Evolutionary conservation across 2,797 vertebrate species (phyloP), one percentile per base, ranked within the genome.

Genomic region (Urophycis tenuis): DNA sequence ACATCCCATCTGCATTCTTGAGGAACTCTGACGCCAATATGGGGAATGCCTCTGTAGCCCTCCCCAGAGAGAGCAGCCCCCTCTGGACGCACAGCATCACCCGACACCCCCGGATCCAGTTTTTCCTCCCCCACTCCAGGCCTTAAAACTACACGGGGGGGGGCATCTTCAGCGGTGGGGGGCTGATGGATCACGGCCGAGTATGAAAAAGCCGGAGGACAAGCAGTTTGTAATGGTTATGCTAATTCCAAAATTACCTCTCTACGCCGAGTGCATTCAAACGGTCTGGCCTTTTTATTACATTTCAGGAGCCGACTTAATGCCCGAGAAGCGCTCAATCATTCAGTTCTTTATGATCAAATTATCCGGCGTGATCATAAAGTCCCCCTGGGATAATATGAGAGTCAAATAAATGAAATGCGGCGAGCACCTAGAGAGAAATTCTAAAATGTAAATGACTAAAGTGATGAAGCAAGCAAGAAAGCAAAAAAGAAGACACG

Each of bases 1-100:
- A 89, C 87, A 89, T 89, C 87, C 86, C 86, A 78, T 75, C 84
- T 79, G 85, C 92, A 94, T 92, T 93, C 92, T 92, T 88, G 80
- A 89, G 89, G 88, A 90, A 87, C 83, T 81, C 87, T 79, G 90
- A 87, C 82, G 85, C 89, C 84, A 82, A 74, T 76, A 77, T 31
- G 80, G 80, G 81, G 80, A 80, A 82, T 85, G 81, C 81, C 86
- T 82, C 81, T n/a, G 82, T 79, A 77, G 45, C 85, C 85, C 75
- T 79, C 81, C 79, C 75, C 70, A 75, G 78, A 60, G 53, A 6
- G 33, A 25, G 41, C 31, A 60, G 71, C 49, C 34, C 73, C 17
- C 77, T 8, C 71, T 1, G 49, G 17, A 41, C 34, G 39, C 0
- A 64, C 31, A 76, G 72, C 79, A 79, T 29, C 74, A 64, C 35